phyloP scores from a whole-genome alignment of 2,797 vertebrate species.

The Champsocephalus esox region DNA sequence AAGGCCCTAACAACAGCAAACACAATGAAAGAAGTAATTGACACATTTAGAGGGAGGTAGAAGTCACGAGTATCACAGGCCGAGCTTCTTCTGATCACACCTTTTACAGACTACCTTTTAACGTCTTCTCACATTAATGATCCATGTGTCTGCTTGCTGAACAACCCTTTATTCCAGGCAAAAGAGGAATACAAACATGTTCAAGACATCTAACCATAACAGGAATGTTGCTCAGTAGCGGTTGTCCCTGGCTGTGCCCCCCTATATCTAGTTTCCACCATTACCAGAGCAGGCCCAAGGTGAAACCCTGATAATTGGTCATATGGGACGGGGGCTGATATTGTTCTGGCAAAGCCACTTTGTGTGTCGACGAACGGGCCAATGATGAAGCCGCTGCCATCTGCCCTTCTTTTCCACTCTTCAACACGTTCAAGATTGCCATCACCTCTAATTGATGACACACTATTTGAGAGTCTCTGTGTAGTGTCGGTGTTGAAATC shows the following conservation, averaged over 20 bases:
- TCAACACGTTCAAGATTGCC: conserved; percentile 67
- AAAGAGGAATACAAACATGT: not conserved
- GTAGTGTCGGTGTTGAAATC: conserved; percentile 31
- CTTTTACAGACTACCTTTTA: conserved; percentile 43
- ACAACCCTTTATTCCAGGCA: not conserved
- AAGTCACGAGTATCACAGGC: conserved; percentile 60
- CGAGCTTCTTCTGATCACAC: conserved; percentile 43
- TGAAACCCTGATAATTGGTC: conserved; percentile 88
- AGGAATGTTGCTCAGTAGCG: conserved; percentile 61
- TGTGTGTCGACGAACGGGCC: conserved; percentile 75
- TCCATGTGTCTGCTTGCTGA: conserved; percentile 35
- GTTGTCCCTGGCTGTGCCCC: conserved; percentile 44
- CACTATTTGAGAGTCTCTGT: conserved; percentile 56
- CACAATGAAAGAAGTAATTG: conserved; percentile 76
- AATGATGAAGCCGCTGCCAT: conserved; percentile 79
- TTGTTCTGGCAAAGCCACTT: conserved; percentile 77
- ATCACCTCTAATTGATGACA: conserved; percentile 66
- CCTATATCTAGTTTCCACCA: conserved; percentile 17
- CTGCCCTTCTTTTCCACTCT: conserved; percentile 75
- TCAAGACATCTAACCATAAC: conserved; percentile 7
- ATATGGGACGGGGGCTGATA: conserved; percentile 82
- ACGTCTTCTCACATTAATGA: conserved; percentile 8
- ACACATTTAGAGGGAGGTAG: conserved; percentile 66
- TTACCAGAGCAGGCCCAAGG: conserved; percentile 71
- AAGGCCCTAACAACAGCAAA: conserved; percentile 47